A percentile compares a stretch with the other conserved stretches of the same genome.
Conservation (phyloP, 2,113 vertebrate species). For the Passer domesticus region DNA sequence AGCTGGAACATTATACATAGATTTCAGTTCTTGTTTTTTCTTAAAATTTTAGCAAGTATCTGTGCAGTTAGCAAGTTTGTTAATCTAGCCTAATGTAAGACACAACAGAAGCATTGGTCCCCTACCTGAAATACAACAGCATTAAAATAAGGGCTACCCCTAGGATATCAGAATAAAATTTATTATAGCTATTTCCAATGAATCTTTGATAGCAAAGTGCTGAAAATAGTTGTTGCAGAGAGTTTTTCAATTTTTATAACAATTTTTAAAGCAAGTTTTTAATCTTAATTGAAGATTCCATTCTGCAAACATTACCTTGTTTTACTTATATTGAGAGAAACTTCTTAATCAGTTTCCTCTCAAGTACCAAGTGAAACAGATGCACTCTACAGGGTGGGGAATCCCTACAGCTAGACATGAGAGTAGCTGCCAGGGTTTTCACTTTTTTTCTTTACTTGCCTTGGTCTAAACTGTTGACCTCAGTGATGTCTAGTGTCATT, state of each 20-base stretch:
- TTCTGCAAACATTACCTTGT: not conserved
- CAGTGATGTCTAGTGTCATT: not conserved
- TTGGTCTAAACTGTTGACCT: not conserved
- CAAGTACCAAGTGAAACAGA: not conserved
- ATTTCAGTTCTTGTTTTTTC: slow-evolving; percentile 47
- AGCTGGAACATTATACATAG: slow-evolving; percentile 33
- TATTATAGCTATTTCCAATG: not conserved
- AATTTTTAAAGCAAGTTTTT: not conserved
- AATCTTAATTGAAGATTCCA: not conserved
- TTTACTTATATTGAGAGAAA: not conserved
- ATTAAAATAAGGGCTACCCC: not conserved
- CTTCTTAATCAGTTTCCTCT: not conserved
- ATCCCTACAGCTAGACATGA: not conserved
- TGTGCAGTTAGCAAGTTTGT: not conserved
- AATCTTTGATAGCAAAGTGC: not conserved
- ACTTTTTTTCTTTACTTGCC: not conserved
- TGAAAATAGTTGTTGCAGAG: not conserved
- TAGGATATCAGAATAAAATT: not conserved
- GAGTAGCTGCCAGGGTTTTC: not conserved
- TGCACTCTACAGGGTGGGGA: not conserved
- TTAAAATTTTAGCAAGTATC: slow-evolving; percentile 16
- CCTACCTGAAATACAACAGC: not conserved
- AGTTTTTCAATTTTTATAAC: not conserved
- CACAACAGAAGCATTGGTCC: not conserved
- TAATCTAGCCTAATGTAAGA: not conserved